Conservation (phyloP, 2,113 vertebrate species). For the Onychostoma macrolepis region DNA sequence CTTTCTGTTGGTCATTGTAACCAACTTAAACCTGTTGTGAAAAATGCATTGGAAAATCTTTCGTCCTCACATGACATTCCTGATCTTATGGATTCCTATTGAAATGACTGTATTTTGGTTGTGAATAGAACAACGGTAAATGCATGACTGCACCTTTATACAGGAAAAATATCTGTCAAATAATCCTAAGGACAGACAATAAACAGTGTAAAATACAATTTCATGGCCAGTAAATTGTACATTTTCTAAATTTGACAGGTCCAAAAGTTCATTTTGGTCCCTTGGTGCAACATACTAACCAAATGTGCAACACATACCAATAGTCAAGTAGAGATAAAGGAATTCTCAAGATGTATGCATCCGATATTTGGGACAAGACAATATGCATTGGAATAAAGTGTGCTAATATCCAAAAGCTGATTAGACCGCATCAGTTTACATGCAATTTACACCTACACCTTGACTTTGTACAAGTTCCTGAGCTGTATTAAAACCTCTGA, state of each 20-base stretch:
- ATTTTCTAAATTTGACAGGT: not conserved
- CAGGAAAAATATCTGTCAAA: not conserved
- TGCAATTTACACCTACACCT: not conserved
- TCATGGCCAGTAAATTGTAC: not conserved
- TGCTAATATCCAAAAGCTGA: not conserved
- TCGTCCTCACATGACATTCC: not conserved
- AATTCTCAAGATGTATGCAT: not conserved
- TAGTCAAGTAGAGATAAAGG: not conserved
- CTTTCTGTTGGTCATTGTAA: not conserved
- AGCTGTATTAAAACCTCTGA: constrained; percentile 9
- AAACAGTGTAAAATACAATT: not conserved
- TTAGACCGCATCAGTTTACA: not conserved
- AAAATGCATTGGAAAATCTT: not conserved
- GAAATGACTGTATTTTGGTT: not conserved
- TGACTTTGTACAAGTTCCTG: not conserved
- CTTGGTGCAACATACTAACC: not conserved
- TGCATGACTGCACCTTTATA: not conserved
- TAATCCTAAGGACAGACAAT: not conserved
- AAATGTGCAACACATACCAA: not conserved
- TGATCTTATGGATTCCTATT: not conserved
- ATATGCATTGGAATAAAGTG: not conserved
- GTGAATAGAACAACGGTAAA: not conserved
- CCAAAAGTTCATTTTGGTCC: not conserved
- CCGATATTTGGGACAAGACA: not conserved
- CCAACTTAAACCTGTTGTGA: not conserved